Evolutionary conservation across 2,797 vertebrate species (phyloP).

Genomic region (Sebastes matsubarae): DNA sequence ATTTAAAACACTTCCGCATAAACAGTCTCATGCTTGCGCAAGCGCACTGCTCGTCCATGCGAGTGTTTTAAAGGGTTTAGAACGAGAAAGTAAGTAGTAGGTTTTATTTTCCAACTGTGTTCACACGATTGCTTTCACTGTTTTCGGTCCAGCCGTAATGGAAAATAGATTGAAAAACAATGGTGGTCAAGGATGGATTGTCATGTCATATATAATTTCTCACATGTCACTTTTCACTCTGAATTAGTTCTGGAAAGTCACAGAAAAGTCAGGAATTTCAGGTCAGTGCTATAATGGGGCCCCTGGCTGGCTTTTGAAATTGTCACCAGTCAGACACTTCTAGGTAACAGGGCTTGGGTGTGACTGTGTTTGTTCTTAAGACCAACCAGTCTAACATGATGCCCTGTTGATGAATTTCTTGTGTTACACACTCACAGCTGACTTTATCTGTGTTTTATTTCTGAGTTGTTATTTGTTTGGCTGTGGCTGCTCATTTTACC

Average conservation of each 20-base stretch:
- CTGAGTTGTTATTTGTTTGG: background rate
- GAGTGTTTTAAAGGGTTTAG: no score
- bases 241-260: background rate
- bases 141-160: background rate
- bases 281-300: background rate
- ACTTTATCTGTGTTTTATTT: background rate
- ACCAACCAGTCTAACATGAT: constrained; percentile 37
- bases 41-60: no score
- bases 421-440: background rate
- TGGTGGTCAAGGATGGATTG: background rate
- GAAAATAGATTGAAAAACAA: background rate
- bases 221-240: background rate
- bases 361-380: background rate
- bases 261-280: background rate
- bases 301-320: background rate
- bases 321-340: background rate
- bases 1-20: no score
- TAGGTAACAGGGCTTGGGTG: background rate
- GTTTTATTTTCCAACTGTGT: background rate
- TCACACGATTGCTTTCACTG: background rate
- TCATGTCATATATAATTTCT: background rate
- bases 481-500: background rate
- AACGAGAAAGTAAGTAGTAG: background rate
- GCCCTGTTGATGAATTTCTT: background rate
- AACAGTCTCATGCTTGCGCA: no score